A percentile compares a stretch with the other conserved stretches of the same genome.
Evolutionary conservation across 2,797 vertebrate species (phyloP).

Genomic region (Alauda arvensis): DNA sequence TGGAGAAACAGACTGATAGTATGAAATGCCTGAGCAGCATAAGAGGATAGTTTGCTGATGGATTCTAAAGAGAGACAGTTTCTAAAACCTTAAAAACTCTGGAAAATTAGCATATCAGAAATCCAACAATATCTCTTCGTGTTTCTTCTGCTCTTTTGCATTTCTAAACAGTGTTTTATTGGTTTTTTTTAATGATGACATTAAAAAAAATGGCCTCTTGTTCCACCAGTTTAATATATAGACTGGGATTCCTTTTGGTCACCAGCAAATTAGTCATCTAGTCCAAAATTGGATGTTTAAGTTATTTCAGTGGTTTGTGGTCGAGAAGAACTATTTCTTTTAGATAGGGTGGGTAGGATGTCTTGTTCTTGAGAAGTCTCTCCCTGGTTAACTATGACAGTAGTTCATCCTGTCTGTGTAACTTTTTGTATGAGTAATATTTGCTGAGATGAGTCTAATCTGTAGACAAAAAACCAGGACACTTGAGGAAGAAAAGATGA

Average conservation of each 20-base stretch:
- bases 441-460: background rate
- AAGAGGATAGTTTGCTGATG: background rate
- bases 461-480: background rate
- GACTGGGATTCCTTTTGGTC: background rate
- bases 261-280: background rate
- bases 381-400: background rate
- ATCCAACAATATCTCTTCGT: background rate
- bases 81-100: background rate
- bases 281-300: background rate
- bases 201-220: background rate
- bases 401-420: background rate
- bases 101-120: background rate
- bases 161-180: background rate
- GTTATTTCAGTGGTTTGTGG: background rate
- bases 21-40: background rate
- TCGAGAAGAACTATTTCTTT: background rate
- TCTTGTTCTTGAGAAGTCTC: background rate
- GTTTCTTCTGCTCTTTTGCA: background rate
- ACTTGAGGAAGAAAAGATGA: background rate
- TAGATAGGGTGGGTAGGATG: background rate
- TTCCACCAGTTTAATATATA: background rate
- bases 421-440: background rate
- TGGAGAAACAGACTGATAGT: background rate
- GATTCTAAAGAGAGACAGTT: background rate
- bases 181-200: background rate